Evolutionary conservation across 2,888 invertebrate genomes (phyloP).

Genomic region (Druceiella hillmani): DNA sequence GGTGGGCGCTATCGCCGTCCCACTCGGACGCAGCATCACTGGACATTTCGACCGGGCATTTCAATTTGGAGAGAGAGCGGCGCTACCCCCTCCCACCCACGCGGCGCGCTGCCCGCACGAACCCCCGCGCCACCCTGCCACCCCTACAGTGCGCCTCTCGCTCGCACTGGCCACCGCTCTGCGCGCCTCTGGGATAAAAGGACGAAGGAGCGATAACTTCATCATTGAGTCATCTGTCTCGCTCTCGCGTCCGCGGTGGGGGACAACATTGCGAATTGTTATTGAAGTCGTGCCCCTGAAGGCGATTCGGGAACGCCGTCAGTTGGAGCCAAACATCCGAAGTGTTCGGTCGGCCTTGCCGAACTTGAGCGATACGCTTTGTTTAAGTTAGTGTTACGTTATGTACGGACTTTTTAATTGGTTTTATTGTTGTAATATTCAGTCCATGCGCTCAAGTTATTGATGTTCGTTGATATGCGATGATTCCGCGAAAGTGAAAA

Average conservation of each 20-base stretch:
- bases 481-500: no score
- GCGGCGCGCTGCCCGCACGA: constrained; percentile 33
- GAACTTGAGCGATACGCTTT: no score
- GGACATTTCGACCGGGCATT: constrained; percentile 57
- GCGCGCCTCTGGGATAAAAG: no score
- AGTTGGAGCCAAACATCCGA: constrained; percentile 51
- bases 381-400: no score
- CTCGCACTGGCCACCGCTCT: constrained; percentile 50
- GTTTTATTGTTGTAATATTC: no score
- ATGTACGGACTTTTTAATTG: no score
- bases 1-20: constrained; percentile 52
- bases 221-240: constrained; percentile 47
- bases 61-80: constrained; percentile 57
- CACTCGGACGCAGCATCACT: constrained; percentile 54
- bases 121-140: constrained; percentile 33
- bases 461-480: no score
- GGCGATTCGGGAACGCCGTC: constrained; percentile 54
- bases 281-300: constrained; percentile 55
- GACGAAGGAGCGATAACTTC: constrained; percentile 56
- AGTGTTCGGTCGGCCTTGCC: constrained; percentile 49
- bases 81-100: constrained; percentile 40
- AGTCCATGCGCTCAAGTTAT: no score
- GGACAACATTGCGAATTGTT: constrained; percentile 55
- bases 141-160: constrained; percentile 36
- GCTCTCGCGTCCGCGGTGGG: constrained; percentile 47